Conservation (phyloP, 1,140 invertebrate genomes). For the Drosophila nannoptera region DNA sequence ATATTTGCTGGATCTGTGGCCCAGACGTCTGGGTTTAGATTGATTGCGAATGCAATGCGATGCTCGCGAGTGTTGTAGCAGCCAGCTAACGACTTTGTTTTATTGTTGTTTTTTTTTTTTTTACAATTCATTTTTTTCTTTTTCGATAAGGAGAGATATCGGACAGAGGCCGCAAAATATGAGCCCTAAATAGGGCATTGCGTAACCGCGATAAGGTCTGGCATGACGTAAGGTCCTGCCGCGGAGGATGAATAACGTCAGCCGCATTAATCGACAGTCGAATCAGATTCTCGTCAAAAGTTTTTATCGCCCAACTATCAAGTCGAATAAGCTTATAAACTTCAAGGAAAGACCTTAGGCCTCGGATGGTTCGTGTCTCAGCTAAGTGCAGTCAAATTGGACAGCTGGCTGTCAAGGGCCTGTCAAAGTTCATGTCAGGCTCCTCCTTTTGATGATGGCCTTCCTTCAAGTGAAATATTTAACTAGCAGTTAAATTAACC, state of each 20-base stretch:
- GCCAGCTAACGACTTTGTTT: background rate
- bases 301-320: too few species aligned
- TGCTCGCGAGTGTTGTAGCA: background rate
- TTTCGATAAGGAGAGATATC: background rate
- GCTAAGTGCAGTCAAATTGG: too few species aligned
- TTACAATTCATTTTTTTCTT: too few species aligned
- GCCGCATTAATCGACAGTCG: background rate
- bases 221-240: conserved; percentile 11
- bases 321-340: too few species aligned
- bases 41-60: background rate
- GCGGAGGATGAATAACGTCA: background rate
- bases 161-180: background rate
- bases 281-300: background rate
- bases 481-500: too few species aligned
- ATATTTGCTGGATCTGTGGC: too few species aligned
- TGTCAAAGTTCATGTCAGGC: background rate
- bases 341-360: too few species aligned
- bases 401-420: background rate
- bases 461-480: too few species aligned
- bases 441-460: too few species aligned
- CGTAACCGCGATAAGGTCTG: conserved; percentile 1
- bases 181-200: background rate
- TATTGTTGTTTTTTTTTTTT: too few species aligned
- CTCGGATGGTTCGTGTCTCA: too few species aligned
- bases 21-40: conserved; percentile 26